Base-by-base conservation (phyloP, 37 sponge, comb jelly and placozoan genomes). In the Haliclona indistincta region DNA sequence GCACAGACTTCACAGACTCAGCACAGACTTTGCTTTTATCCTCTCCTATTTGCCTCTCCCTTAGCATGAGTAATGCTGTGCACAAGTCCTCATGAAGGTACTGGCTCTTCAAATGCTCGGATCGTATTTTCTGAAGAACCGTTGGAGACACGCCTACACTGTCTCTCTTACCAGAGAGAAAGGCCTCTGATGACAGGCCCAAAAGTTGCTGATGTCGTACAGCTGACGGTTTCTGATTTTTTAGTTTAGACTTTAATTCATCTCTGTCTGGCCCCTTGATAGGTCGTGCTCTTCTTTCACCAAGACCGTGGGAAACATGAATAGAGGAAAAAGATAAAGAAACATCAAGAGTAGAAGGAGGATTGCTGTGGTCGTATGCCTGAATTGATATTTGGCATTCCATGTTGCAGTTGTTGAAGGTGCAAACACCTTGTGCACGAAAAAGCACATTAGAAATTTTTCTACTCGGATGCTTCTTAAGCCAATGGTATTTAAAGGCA, bases 151-250 rank as follows among this genome's bases (percentile, higher is more conserved):
- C 10, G 13, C 15, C 51, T 15, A 10, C 15, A 64, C 66, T 35
- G 22, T 64, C 4, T 64, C 66, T 64, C 37, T 64, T 64, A n/a
- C 33, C 66, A 64, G 66, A 30, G 20, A n/a, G 20, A 35, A 64
- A 64, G 22, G n/a, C 37, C 22, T 64, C 37, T 36, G n/a, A 22
- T 64, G 66, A 36, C 22, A 64, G 23, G 56, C 28, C 28, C 23
- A 56, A 29, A n/a, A n/a, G n/a, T n/a, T n/a, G n/a, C n/a, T n/a
- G n/a, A n/a, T n/a, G n/a, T n/a, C n/a, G n/a, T n/a, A 29, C 23
- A 5, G 23, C 56, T 56, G 56, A 29, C 28, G 2, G 28, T 56
- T 29, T 56, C 23, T 56, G 23, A 25, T 29, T 56, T 56, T 56
- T 25, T 29, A 29, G 56, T 25, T 7, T n/a, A n/a, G n/a, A n/a